Evolutionary conservation across 2,888 invertebrate genomes (phyloP).

Genomic region (Drosophila longiperda): DNA sequence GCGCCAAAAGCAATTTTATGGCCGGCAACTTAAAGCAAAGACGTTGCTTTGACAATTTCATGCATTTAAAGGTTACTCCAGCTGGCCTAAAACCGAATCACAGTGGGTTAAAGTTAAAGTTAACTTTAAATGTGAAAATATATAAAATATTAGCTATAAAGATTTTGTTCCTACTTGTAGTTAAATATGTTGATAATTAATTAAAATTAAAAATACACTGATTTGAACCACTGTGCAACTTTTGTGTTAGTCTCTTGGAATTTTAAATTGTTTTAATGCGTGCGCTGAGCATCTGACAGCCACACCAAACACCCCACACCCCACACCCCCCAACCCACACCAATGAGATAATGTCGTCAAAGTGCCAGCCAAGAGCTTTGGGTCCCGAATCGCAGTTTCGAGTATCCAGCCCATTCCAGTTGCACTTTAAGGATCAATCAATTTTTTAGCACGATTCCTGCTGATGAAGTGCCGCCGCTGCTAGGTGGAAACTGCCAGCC

Average conservation of each 20-base stretch:
- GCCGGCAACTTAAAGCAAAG: conserved; percentile 68
- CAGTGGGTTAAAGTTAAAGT: background rate
- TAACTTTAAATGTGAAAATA: background rate
- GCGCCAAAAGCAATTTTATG: conserved; percentile 69
- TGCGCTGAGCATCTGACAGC: conserved; percentile 47
- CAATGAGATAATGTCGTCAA: conserved; percentile 69
- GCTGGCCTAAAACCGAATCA: conserved; percentile 20
- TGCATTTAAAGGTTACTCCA: conserved; percentile 71
- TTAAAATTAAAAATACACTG: background rate
- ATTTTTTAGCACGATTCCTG: conserved; percentile 71
- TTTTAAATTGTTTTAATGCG: conserved; percentile 78
- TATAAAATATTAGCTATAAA: background rate
- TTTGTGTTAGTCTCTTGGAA: conserved; percentile 60
- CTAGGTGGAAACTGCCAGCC: conserved; percentile 50
- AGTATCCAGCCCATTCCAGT: conserved; percentile 25
- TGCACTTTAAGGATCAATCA: conserved; percentile 74
- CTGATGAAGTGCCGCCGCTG: conserved; percentile 76
- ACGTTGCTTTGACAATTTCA: conserved; percentile 73
- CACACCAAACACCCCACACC: conserved; percentile 23
- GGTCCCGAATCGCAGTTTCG: conserved; percentile 2
- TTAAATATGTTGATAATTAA: background rate
- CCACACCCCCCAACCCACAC: conserved; percentile 26
- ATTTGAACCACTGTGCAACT: conserved; percentile 9
- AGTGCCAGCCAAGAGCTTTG: conserved; percentile 32
- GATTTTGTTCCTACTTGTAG: background rate